phyloP scores from a whole-genome alignment of 2,113 vertebrate species.

The Lagenorhynchus albirostris region DNA sequence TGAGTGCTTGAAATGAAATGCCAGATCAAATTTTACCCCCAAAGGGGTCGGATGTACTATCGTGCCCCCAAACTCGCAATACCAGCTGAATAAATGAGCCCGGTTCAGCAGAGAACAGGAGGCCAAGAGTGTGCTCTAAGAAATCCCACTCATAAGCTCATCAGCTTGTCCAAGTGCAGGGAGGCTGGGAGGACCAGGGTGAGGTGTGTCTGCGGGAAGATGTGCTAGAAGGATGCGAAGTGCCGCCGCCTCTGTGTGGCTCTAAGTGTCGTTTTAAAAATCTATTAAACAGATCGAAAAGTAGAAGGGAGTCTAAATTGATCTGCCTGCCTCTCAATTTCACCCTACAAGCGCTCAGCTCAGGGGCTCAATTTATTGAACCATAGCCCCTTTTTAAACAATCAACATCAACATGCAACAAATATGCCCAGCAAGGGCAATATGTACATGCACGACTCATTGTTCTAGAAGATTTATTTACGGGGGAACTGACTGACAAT shows the following conservation, averaged over 20 bases:
- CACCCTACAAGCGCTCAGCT: slow-evolving; percentile 47
- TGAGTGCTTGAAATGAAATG: slow-evolving; percentile 89
- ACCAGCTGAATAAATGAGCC: slow-evolving; percentile 83
- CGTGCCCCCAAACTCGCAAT: slow-evolving; percentile 80
- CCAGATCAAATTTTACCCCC: slow-evolving; percentile 90
- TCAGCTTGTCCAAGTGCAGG: neutral
- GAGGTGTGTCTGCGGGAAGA: slow-evolving; percentile 41
- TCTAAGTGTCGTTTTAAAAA: slow-evolving; percentile 65
- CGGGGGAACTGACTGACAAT: neutral
- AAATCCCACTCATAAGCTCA: slow-evolving; percentile 61
- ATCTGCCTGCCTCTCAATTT: slow-evolving; percentile 66
- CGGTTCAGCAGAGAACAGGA: slow-evolving; percentile 71
- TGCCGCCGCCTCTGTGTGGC: slow-evolving; percentile 51
- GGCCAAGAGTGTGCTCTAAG: slow-evolving; percentile 63
- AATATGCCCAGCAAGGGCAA: slow-evolving; percentile 60
- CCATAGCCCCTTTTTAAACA: slow-evolving; percentile 38
- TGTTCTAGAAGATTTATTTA: slow-evolving; percentile 57
- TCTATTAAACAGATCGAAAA: slow-evolving; percentile 67
- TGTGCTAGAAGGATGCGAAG: neutral
- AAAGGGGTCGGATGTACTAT: slow-evolving; percentile 86
- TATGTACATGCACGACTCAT: slow-evolving; percentile 64
- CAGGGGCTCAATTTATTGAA: slow-evolving; percentile 79
- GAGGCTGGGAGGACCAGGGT: neutral
- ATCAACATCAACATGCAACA: slow-evolving; percentile 63
- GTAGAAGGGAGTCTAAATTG: slow-evolving; percentile 69